Percentiles rank a stretch among this genome's conserved stretches.
phyloP scores from a whole-genome alignment of 2,888 invertebrate genomes.

The Volucella zonaria region DNA sequence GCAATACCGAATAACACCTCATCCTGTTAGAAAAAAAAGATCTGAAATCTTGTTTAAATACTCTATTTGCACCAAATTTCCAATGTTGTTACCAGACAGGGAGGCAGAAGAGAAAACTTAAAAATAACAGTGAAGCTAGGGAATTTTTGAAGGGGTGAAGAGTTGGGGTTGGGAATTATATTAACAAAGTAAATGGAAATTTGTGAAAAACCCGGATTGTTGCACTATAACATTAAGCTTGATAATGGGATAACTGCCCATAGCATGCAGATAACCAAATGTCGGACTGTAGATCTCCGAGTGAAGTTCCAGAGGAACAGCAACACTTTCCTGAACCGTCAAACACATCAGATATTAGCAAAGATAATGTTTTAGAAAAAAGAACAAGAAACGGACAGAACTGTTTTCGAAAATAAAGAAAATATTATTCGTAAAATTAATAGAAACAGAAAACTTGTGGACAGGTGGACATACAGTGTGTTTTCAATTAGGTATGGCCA shows the following conservation, averaged over 20 bases:
- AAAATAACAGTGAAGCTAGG: not conserved
- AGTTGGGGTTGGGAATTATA: not conserved
- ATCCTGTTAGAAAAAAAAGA: not conserved
- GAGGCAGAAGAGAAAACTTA: not conserved
- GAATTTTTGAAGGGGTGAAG: not conserved
- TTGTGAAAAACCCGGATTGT: not conserved
- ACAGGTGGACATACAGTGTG: not conserved
- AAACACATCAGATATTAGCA: not conserved
- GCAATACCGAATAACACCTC: conserved; percentile 10
- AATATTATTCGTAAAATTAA: not conserved
- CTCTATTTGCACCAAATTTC: not conserved
- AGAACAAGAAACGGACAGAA: not conserved
- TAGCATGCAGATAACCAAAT: not conserved
- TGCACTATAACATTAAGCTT: not conserved
- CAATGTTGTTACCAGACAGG: not conserved
- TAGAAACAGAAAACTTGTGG: not conserved
- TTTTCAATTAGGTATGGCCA: too few species aligned
- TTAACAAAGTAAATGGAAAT: not conserved
- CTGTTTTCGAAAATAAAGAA: not conserved
- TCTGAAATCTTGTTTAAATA: conserved; percentile 26
- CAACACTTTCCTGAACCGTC: not conserved
- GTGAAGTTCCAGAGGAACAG: not conserved
- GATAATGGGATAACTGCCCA: not conserved
- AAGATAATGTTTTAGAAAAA: not conserved
- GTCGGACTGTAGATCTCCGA: not conserved